Base-by-base conservation (phyloP, 2,888 invertebrate species). In the Cepaea hortensis region DNA sequence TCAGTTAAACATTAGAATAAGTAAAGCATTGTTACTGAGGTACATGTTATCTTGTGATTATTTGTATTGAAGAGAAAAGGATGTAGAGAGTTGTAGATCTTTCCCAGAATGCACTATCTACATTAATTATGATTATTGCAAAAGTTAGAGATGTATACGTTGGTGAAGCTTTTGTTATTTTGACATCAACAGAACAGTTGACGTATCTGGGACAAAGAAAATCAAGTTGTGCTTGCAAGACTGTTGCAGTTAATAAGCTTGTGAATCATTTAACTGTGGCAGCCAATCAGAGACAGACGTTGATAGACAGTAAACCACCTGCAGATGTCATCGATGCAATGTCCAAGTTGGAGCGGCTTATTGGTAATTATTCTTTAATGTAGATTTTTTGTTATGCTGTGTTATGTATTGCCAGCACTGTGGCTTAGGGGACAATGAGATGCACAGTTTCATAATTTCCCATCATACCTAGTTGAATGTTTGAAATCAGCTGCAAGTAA, bases 281-380 rank as follows among this genome's bases (percentile, higher is more conserved):
- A 61, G 75, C 83, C 35, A 65, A 15, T 72, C 65, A 65, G 15
- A 84, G 84, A 6, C 65, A 87, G 73, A 84, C 72, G 4, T 68
- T 87, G 18, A 35, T n/a, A 9, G 87, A 87, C 65, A 84, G 80
- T 48, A 84, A 84, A 84, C 84, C 87, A 50, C 84, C 87, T 15
- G 84, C 84, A 75, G 87, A 87, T 48, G 70, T 87, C 9, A 50
- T 87, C 0, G 87, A 87, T 46, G 55, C 72, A 73, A 87, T 87
- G 87, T 81, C 84, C 20, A 87, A 87, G 50, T 46, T 87, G n/a
- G 84, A 87, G 80, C 50, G 87, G 50, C 81, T 87, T 7, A 84
- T 87, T 18, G 87, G 87, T 87, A 79, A 23, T 23, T 23, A 7
- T 73, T 73, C 7, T 35, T 35, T 35, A 35, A 35, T 35, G 35